These are phyloP conservation scores for Eubasilissa regina DNA, from an alignment of 1,140 invertebrate species.

Conservation along the genomic window DNA sequence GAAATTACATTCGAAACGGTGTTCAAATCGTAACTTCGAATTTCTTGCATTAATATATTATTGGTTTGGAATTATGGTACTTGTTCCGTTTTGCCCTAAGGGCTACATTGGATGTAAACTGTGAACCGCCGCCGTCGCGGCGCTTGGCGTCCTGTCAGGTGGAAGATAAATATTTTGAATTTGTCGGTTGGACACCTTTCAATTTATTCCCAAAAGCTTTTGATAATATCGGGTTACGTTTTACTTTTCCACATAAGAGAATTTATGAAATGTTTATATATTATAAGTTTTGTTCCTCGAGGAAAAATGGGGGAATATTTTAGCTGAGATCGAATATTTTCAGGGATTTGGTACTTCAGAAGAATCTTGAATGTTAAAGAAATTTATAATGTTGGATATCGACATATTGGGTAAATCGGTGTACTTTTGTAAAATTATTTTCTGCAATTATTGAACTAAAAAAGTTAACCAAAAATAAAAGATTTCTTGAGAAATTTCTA, in stretches of 20 bases:
- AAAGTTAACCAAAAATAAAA: too few relatives aligned
- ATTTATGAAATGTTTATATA: slow-evolving; percentile 38
- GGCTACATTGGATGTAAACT: slow-evolving; percentile 46
- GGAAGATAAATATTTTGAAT: slow-evolving; percentile 53
- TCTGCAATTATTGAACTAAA: too few relatives aligned
- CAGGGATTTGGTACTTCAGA: not conserved
- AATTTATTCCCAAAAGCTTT: slow-evolving; percentile 51
- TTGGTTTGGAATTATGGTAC: slow-evolving; percentile 8
- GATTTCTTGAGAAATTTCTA: too few relatives aligned
- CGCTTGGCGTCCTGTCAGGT: slow-evolving; percentile 33
- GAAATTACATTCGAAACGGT: slow-evolving; percentile 23
- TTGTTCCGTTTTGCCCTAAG: slow-evolving; percentile 29
- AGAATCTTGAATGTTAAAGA: not conserved
- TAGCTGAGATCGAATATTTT: not conserved
- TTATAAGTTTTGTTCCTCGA: slow-evolving; percentile 43
- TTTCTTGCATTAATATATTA: slow-evolving; percentile 27
- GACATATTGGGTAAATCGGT: too few relatives aligned
- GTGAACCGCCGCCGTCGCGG: slow-evolving; percentile 33
- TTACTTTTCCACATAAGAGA: slow-evolving; percentile 36
- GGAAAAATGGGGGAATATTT: slow-evolving; percentile 19
- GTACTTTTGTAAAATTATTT: too few relatives aligned
- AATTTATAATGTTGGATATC: too few relatives aligned
- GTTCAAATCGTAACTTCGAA: slow-evolving; percentile 10
- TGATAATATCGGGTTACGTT: slow-evolving; percentile 47
- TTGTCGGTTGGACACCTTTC: slow-evolving; percentile 52